Percentiles rank a stretch among this genome's conserved stretches.
phyloP scores from a whole-genome alignment of 2,888 invertebrate genomes.

The Leptopilina drosophilae region DNA sequence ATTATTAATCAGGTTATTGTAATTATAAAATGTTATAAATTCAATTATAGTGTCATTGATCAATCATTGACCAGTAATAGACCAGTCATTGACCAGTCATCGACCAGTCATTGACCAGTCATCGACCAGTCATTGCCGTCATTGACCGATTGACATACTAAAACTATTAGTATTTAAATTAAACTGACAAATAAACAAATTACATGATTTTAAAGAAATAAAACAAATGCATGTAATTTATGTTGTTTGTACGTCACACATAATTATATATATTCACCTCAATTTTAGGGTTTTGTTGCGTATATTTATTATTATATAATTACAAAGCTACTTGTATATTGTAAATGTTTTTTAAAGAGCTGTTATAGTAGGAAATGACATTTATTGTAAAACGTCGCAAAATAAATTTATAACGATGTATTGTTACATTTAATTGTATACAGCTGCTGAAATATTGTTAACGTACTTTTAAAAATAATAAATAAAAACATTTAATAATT shows the following conservation, averaged over 20 bases:
- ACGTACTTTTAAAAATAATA: constrained; percentile 48
- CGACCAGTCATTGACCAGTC: no score
- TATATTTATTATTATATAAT: constrained; percentile 34
- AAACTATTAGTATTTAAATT: neutral
- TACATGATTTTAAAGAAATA: constrained; percentile 15
- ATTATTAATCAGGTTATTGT: no score
- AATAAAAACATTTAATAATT: constrained; percentile 28
- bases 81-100: no score
- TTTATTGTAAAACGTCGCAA: constrained; percentile 48
- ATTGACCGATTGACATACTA: no score
- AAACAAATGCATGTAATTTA: constrained; percentile 23
- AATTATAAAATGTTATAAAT: no score
- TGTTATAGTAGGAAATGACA: constrained; percentile 38
- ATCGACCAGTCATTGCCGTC: no score
- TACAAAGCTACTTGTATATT: constrained; percentile 37
- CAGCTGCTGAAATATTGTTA: constrained; percentile 67
- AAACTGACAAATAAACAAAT: neutral
- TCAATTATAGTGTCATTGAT: no score
- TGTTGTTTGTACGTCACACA: neutral
- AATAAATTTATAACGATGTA: constrained; percentile 55
- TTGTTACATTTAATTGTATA: constrained; percentile 65
- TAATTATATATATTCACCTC: constrained; percentile 4
- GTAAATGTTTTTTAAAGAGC: constrained; percentile 25
- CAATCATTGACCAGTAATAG: no score
- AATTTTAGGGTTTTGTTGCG: constrained; percentile 21